These are phyloP conservation scores for Oophaga pumilio DNA, from an alignment of 2,113 vertebrate genomes.

Conservation along the genomic window DNA sequence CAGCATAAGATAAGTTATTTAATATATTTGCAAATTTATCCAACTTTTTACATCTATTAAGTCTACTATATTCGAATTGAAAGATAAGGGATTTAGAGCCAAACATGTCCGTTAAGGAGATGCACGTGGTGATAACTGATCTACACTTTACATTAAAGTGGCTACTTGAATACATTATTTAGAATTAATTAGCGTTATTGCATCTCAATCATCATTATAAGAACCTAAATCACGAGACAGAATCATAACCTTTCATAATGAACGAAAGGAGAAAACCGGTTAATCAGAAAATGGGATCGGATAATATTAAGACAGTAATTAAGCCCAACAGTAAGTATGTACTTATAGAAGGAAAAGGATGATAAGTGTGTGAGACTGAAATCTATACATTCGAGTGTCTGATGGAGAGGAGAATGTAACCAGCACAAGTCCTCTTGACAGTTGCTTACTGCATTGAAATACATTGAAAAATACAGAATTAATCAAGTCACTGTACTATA, in stretches of 20 bases:
- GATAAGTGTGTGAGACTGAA: not conserved
- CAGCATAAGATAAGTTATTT: too few species aligned
- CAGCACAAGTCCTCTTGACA: not conserved
- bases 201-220: conserved; percentile 18
- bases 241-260: not conserved
- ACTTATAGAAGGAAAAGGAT: not conserved
- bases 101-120: not conserved
- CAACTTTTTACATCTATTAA: too few species aligned
- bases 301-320: conserved; percentile 18
- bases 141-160: not conserved
- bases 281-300: conserved; percentile 14
- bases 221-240: not conserved
- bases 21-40: too few species aligned
- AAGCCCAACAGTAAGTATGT: not conserved
- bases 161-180: not conserved
- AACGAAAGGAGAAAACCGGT: not conserved
- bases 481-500: not conserved
- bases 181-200: conserved; percentile 5
- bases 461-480: not conserved
- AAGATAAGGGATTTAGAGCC: not conserved
- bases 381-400: conserved; percentile 4
- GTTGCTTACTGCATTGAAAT: not conserved
- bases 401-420: not conserved
- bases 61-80: not conserved
- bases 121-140: not conserved